Evolutionary conservation across 2,113 vertebrate genomes (phyloP).

Genomic region (Chunga burmeisteri): DNA sequence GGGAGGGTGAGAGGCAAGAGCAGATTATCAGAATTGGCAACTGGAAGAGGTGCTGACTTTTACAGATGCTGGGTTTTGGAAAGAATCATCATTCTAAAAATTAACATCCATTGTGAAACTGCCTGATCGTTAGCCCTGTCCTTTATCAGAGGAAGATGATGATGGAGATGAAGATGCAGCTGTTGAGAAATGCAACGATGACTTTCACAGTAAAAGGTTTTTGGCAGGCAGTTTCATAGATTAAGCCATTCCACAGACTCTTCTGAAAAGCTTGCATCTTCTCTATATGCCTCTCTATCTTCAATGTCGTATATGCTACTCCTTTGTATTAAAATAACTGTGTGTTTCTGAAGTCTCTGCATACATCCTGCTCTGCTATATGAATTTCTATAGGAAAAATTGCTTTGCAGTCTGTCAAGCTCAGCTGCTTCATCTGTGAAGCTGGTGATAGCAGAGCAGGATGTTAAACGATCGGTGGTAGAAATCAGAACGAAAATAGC

Average conservation of each 20-base stretch:
- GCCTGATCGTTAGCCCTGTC: not conserved
- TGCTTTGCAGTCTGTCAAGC: not conserved
- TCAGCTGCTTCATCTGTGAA: not conserved
- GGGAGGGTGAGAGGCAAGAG: not conserved
- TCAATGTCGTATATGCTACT: rapidly evolving
- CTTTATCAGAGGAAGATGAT: not conserved
- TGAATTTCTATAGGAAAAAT: not conserved
- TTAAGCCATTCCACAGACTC: not conserved
- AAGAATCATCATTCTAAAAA: not conserved
- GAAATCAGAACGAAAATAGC: not conserved
- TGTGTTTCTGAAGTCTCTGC: not conserved
- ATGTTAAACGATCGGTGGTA: not conserved
- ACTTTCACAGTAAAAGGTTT: not conserved
- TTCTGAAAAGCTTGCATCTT: not conserved
- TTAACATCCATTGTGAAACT: not conserved
- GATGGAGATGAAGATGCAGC: not conserved
- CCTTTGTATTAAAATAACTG: rapidly evolving
- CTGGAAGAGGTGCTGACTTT: not conserved
- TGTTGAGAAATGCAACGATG: not conserved
- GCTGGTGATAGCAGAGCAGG: not conserved
- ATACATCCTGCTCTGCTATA: not conserved
- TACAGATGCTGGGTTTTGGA: not conserved
- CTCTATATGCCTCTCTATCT: not conserved
- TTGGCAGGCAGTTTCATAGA: not conserved
- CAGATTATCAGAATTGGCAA: not conserved